phyloP scores from a whole-genome alignment of 2,888 invertebrate species.

The Rhagophthalmus giganteus region DNA sequence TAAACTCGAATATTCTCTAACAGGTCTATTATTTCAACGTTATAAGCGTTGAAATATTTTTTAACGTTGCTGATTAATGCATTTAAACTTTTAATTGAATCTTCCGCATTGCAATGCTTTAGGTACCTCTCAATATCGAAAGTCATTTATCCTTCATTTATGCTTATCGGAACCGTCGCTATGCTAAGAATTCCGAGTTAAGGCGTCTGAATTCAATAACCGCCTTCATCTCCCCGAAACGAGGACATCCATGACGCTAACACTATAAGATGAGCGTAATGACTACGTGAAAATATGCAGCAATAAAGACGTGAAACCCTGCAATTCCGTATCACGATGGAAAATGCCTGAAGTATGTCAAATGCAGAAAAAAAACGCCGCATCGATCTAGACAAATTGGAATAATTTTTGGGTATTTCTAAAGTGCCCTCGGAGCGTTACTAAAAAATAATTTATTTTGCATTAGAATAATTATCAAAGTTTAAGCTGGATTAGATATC shows the following conservation, averaged over 20 bases:
- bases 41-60: neutral
- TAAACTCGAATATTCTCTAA: too few species aligned
- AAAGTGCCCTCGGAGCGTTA: too few species aligned
- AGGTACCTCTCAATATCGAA: conserved; percentile 42
- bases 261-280: conserved; percentile 29
- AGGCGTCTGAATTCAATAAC: conserved; percentile 49
- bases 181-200: conserved; percentile 45
- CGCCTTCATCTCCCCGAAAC: conserved; percentile 41
- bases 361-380: conserved; percentile 4
- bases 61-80: neutral
- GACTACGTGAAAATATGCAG: conserved; percentile 45
- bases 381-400: too few species aligned
- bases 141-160: conserved; percentile 44
- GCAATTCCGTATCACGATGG: conserved; percentile 17
- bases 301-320: conserved; percentile 32
- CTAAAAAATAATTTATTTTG: too few species aligned
- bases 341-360: conserved; percentile 19
- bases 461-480: too few species aligned
- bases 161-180: conserved; percentile 40
- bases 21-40: too few species aligned
- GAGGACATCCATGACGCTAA: conserved; percentile 36
- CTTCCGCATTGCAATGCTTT: conserved; percentile 20
- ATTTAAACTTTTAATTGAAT: conserved; percentile 27
- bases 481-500: too few species aligned
- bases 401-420: too few species aligned